Conservation (phyloP, 1,140 invertebrate genomes). For the Coptotermes formosanus region DNA sequence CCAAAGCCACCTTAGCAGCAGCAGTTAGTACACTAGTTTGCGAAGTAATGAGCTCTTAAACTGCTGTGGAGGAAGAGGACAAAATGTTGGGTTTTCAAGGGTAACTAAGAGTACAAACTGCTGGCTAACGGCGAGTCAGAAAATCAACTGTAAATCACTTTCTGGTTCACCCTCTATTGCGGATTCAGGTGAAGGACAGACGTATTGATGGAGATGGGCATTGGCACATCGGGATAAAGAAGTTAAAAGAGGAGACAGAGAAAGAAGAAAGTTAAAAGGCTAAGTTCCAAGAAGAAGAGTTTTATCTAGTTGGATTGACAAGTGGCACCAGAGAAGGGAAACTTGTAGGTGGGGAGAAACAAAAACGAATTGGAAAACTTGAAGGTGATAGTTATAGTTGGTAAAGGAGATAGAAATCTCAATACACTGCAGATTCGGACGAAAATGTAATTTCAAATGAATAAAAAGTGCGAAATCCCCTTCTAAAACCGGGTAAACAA, state of each 20-base stretch:
- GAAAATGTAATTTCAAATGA: background rate
- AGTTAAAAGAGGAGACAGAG: background rate
- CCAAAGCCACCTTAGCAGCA: background rate
- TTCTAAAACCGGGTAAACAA: too few relatives aligned
- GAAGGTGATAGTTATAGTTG: slow-evolving; percentile 2
- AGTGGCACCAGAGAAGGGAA: slow-evolving; percentile 22
- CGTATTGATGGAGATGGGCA: background rate
- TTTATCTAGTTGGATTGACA: slow-evolving; percentile 33
- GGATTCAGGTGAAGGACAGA: background rate
- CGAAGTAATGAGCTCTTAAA: background rate
- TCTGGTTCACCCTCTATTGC: background rate
- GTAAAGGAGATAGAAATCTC: slow-evolving; percentile 2
- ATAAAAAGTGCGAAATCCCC: background rate
- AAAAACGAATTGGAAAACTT: slow-evolving; percentile 30
- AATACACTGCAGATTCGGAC: background rate
- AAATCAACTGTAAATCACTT: background rate
- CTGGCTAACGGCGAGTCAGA: background rate
- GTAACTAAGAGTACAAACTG: background rate
- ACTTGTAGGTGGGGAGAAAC: background rate
- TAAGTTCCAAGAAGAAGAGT: slow-evolving; percentile 22
- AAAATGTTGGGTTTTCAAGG: too few relatives aligned
- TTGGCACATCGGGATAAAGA: background rate
- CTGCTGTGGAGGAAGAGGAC: background rate
- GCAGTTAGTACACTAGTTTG: background rate
- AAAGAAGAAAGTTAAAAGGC: background rate